Base-by-base conservation (phyloP, 2,113 vertebrate species). In the Cairina moschata region DNA sequence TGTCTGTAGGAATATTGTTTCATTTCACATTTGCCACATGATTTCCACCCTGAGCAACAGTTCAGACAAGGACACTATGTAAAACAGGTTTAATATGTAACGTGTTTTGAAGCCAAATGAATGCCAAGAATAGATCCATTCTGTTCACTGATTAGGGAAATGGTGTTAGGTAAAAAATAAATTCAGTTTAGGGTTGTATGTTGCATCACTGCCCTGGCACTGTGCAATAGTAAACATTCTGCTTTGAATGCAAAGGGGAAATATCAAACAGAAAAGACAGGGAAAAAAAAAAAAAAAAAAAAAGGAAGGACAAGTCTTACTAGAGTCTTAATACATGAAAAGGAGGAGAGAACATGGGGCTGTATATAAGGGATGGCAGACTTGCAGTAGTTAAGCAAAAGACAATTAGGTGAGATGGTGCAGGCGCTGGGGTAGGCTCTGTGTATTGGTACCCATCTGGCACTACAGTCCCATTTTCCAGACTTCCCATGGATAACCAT, bases 1-100 rank as follows among this genome's bases (percentile, higher is more conserved):
- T 90, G 8, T 60, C 65, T 75, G 44, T 88, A 65, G 73, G 76
- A 79, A 86, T 82, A 88, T 62, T 72, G n/a, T 82, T 88, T 88
- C 69, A 74, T 93, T 91, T 80, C 16, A 52, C 29, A 60, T 83
- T 90, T 86, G 40, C 69, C 71, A 82, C 73, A 25, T 48, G 52
- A 26, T 66, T 96, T 86, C 66, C 16, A 40, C 8, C 83, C 58
- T 82, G 83, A 82, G 80, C 44, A 84, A 55, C 73, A 65, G 46
- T 91, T 94, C 92, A 92, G 54, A 23, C 28, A 69, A 59, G 77
- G 44, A 54, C 74, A 62, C 32, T 84, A 3, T 58, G n/a, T 56
- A 76, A 92, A 85, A 68, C 9, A 77, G 65, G n/a, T 81, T 93
- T 77, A 34, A 48, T 73, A 1, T 81, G 17, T 73, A 81, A 86